These are phyloP conservation scores for Drosophila algonquin DNA, from an alignment of 2,888 invertebrate species.

Conservation along the genomic window DNA sequence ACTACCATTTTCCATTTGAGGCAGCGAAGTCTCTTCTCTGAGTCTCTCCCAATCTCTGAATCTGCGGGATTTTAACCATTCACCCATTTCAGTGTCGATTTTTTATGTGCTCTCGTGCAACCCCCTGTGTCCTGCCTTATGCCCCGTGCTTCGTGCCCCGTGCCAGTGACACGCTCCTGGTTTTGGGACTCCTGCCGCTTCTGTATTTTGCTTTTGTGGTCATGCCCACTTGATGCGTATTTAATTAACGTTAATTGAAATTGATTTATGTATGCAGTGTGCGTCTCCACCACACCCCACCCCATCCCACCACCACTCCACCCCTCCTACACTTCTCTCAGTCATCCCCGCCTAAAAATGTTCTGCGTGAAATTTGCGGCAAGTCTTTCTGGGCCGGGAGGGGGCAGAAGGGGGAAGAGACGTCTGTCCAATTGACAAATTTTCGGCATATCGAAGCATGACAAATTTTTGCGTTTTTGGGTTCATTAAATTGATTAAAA, in stretches of 20 bases:
- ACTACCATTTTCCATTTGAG: constrained; percentile 64
- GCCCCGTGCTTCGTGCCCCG: background rate
- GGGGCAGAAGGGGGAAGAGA: background rate
- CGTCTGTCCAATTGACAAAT: constrained; percentile 39
- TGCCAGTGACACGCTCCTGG: constrained; percentile 14
- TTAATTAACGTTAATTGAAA: constrained; percentile 83
- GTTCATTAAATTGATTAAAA: constrained; percentile 66
- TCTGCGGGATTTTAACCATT: constrained; percentile 48
- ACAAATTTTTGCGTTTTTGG: constrained; percentile 43
- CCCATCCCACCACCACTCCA: background rate
- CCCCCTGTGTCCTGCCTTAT: background rate
- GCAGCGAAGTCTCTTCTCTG: background rate
- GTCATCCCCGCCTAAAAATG: constrained; percentile 42
- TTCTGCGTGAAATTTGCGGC: constrained; percentile 60
- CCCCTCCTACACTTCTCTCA: background rate
- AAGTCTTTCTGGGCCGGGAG: constrained; percentile 33
- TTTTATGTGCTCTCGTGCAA: background rate
- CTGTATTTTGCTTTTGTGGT: constrained; percentile 68
- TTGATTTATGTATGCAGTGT: constrained; percentile 80
- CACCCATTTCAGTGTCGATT: constrained; percentile 48
- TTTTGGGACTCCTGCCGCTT: constrained; percentile 12
- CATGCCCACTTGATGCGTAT: constrained; percentile 81
- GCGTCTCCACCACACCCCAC: constrained; percentile 44
- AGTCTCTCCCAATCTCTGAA: constrained; percentile 43
- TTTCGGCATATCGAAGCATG: constrained; percentile 59